Base-by-base conservation (phyloP, 2,888 invertebrate genomes). In the Rhamphomyia laevipes region DNA sequence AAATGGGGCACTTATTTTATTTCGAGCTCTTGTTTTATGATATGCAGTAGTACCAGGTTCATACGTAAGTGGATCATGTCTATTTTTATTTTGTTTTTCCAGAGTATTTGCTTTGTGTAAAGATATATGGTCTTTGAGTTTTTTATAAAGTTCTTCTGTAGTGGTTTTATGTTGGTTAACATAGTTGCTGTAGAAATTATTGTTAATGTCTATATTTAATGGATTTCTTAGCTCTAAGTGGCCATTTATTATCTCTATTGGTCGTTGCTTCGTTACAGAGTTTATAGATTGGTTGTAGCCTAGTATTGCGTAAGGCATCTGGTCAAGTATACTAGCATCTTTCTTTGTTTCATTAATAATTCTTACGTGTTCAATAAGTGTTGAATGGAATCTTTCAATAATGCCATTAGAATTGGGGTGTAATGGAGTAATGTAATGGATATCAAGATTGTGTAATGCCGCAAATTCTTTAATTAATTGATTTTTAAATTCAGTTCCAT, bases 21-120 rank as follows among this genome's bases (percentile, higher is more conserved):
- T 46, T 33, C 38, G 41, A 38, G 46, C 46, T 37, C 17, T 37
- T 13, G 46, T 46, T 45, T 46, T 46, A 38, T 50, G 46, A 37
- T 50, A 50, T 27, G 43, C 27, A n/a, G 9, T 42, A 43, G 12
- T 30, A 43, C 37, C 41, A 23, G 43, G 31, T 13, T 46, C 31
- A 30, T 50, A 50, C 15, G 15, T 40, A 5, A 43, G 12, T 18
- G 50, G 40, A 13, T 43, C 10, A 27, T 49, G 43, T 41, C 49
- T 49, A n/a, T 37, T 46, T 37, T 46, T 42, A 49, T 46, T 49
- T 18, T 30, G 43, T 15, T 46, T 49, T 43, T 46, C 45, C 37
- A 49, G 40, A 18, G 37, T 33, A 5, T 4, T 33, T 33, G 33
- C 7, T 33, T 33, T 33, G 11, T 11, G 21, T 21, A 21, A 21